Percentiles rank a stretch among this genome's conserved stretches.
Evolutionary conservation across 2,113 vertebrate genomes (phyloP).

Genomic region (Tringa solitaria): DNA sequence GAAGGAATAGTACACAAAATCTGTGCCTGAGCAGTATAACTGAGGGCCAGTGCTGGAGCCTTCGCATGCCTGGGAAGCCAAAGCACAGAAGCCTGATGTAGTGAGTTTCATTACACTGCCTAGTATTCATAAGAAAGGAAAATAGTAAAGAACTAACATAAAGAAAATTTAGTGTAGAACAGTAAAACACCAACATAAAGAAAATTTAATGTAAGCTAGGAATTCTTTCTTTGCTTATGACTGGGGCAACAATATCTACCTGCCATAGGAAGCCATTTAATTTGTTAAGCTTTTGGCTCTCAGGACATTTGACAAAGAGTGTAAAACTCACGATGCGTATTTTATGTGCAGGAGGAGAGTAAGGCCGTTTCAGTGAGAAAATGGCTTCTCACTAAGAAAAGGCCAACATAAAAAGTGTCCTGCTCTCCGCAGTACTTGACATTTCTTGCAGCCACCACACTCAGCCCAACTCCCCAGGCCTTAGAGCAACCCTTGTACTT

Average conservation of each 20-base stretch:
- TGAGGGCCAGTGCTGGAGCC: background rate
- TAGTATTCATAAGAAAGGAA: background rate
- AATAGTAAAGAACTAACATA: background rate
- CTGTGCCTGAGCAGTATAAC: background rate
- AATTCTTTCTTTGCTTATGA: background rate
- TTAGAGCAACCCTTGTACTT: background rate
- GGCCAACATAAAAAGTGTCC: background rate
- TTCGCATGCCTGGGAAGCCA: background rate
- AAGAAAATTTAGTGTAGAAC: background rate
- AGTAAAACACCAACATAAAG: background rate
- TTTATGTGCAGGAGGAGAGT: background rate
- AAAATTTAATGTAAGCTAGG: background rate
- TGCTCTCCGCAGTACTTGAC: background rate
- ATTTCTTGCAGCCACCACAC: background rate
- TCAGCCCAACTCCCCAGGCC: background rate
- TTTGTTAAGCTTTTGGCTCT: background rate
- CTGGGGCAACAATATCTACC: background rate
- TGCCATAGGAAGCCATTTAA: background rate
- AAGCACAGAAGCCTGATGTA: background rate
- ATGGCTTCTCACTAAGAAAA: background rate
- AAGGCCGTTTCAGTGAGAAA: background rate
- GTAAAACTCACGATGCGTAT: background rate
- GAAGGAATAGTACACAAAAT: background rate
- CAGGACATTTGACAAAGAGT: background rate
- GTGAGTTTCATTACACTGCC: background rate